phyloP scores from a whole-genome alignment of 2,113 vertebrate species.

The Eretmochelys imbricata region DNA sequence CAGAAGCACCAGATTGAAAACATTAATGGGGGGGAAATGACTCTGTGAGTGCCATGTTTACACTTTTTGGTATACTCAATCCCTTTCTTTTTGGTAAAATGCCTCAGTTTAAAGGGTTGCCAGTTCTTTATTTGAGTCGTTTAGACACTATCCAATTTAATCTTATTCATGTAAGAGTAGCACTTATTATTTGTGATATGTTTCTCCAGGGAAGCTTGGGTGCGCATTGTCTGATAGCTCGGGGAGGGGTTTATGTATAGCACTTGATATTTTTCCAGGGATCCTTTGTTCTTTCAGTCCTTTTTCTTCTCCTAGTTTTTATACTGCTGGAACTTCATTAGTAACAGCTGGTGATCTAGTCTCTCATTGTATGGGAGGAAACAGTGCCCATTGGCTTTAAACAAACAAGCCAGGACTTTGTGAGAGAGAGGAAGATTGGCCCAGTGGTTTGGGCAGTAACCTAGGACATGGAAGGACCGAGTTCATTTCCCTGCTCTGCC shows the following conservation, averaged over 20 bases:
- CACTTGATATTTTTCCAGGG: background rate
- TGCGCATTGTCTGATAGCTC: background rate
- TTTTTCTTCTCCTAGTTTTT: background rate
- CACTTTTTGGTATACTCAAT: background rate
- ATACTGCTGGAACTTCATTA: background rate
- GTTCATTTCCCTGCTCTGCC: background rate
- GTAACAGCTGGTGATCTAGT: background rate
- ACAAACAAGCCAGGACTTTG: background rate
- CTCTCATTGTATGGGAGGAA: background rate
- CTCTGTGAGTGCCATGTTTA: background rate
- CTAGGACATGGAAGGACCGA: background rate
- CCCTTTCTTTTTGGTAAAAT: background rate
- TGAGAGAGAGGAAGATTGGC: background rate
- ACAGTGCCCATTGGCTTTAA: background rate
- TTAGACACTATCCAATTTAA: background rate
- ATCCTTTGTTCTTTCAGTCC: background rate
- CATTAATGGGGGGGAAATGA: accelerated
- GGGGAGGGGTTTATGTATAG: background rate
- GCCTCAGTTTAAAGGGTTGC: background rate
- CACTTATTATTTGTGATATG: background rate
- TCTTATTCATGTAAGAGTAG: background rate
- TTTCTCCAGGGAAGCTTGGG: background rate
- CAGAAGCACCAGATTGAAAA: background rate
- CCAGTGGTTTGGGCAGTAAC: background rate
- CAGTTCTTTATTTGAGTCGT: background rate